phyloP scores from a whole-genome alignment of 2,797 vertebrate genomes.

The Menidia menidia region DNA sequence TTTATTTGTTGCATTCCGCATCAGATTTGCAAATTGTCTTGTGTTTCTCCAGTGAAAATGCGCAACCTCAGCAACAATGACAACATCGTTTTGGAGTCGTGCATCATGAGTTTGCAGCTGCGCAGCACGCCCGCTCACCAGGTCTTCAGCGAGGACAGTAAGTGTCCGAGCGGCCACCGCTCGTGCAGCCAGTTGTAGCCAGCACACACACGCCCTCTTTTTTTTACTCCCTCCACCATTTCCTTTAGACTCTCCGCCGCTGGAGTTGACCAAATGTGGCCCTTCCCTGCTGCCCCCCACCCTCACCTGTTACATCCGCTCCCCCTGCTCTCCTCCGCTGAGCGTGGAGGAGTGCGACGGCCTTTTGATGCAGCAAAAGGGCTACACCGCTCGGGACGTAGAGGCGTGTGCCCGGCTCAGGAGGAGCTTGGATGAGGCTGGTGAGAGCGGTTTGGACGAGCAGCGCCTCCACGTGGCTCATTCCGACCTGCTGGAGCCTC shows the following conservation, averaged over 20 bases:
- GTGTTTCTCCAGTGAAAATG: conserved; percentile 66
- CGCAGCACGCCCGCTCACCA: conserved; percentile 74
- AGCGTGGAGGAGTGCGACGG: conserved; percentile 32
- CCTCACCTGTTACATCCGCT: conserved; percentile 40
- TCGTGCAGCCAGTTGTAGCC: neutral
- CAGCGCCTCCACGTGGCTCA: conserved; percentile 75
- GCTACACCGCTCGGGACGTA: conserved; percentile 81
- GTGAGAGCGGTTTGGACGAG: conserved; percentile 82
- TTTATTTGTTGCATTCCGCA: no score
- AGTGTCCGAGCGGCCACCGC: conserved; percentile 32
- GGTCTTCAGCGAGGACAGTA: conserved; percentile 77
- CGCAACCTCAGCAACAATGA: conserved; percentile 90
- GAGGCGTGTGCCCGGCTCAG: conserved; percentile 77
- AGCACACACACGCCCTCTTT: neutral
- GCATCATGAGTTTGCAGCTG: conserved; percentile 86
- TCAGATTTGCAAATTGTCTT: no score
- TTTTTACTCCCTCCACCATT: neutral
- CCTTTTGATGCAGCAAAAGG: conserved; percentile 55
- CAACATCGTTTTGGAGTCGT: conserved; percentile 94
- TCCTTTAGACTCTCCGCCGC: conserved; percentile 22
- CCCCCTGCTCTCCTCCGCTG: conserved; percentile 25
- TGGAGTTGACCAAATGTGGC: conserved; percentile 59
- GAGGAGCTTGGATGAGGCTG: conserved; percentile 72
- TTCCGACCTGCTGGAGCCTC: conserved; percentile 67
- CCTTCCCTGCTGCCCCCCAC: conserved; percentile 62